A percentile compares a stretch with the other conserved stretches of the same genome.
Conservation (phyloP, 2,888 invertebrate genomes). For the Mellilla xanthometata region DNA sequence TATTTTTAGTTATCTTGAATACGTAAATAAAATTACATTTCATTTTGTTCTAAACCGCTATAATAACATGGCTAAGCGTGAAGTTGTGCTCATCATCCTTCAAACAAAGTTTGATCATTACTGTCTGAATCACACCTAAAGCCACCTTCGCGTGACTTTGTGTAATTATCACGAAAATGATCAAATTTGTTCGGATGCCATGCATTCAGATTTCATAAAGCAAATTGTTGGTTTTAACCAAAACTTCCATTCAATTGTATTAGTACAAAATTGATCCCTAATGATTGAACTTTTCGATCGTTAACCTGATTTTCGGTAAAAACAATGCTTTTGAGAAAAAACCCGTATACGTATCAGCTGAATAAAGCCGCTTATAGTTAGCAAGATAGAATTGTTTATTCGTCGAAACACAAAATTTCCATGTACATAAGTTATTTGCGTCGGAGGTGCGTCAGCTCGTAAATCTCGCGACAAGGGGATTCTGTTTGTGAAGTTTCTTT, state of each 20-base stretch:
- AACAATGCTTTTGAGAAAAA: no score
- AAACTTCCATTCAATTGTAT: slow-evolving; percentile 74
- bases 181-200: slow-evolving; percentile 60
- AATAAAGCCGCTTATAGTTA: slow-evolving; percentile 17
- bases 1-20: no score
- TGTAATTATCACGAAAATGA: slow-evolving; percentile 69
- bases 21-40: no score
- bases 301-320: slow-evolving; percentile 45
- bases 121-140: slow-evolving; percentile 46
- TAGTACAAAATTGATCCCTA: slow-evolving; percentile 74
- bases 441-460: slow-evolving; percentile 76
- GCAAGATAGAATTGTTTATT: slow-evolving; percentile 45
- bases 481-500: slow-evolving; percentile 81
- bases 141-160: slow-evolving; percentile 69
- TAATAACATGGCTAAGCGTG: no score
- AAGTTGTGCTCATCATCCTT: slow-evolving; percentile 24
- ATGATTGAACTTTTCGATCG: slow-evolving; percentile 67
- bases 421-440: slow-evolving; percentile 72
- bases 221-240: slow-evolving; percentile 74
- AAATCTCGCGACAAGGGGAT: slow-evolving; percentile 80
- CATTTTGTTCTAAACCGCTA: no score
- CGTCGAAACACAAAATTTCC: slow-evolving; percentile 72
- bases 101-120: slow-evolving; percentile 40
- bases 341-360: no score
- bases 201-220: slow-evolving; percentile 73